Conservation (phyloP, 2,113 vertebrate genomes). For the Campylorhamphus procurvoides region DNA sequence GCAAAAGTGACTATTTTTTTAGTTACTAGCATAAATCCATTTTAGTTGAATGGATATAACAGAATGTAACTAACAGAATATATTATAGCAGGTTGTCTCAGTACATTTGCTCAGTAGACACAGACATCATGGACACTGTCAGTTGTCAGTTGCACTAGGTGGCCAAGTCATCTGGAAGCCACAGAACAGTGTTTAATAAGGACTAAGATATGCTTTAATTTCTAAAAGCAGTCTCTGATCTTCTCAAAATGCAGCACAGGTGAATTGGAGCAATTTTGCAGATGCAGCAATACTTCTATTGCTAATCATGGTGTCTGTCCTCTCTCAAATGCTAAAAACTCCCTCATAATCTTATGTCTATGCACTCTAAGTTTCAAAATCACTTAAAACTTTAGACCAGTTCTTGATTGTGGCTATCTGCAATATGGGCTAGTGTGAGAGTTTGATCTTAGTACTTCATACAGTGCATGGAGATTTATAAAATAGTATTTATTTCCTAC, state of each 20-base stretch:
- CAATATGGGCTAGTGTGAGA: background rate
- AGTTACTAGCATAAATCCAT: background rate
- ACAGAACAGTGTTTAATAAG: background rate
- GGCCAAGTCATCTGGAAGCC: background rate
- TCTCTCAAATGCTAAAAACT: background rate
- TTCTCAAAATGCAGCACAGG: background rate
- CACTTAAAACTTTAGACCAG: background rate
- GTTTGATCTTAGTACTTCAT: background rate
- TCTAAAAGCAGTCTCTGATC: background rate
- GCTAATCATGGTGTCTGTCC: accelerated
- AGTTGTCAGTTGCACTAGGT: background rate
- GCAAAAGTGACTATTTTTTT: background rate
- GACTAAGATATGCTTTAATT: background rate
- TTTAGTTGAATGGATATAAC: background rate
- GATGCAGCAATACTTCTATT: background rate
- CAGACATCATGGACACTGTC: background rate
- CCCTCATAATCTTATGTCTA: background rate
- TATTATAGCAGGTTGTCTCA: background rate
- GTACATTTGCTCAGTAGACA: background rate
- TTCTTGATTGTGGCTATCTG: background rate
- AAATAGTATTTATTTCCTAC: background rate
- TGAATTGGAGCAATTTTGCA: background rate
- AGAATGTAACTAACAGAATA: background rate
- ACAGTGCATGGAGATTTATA: background rate
- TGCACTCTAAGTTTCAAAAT: background rate